Conservation (phyloP, 2,797 vertebrate species). For the Halcyon smyrnensis region DNA sequence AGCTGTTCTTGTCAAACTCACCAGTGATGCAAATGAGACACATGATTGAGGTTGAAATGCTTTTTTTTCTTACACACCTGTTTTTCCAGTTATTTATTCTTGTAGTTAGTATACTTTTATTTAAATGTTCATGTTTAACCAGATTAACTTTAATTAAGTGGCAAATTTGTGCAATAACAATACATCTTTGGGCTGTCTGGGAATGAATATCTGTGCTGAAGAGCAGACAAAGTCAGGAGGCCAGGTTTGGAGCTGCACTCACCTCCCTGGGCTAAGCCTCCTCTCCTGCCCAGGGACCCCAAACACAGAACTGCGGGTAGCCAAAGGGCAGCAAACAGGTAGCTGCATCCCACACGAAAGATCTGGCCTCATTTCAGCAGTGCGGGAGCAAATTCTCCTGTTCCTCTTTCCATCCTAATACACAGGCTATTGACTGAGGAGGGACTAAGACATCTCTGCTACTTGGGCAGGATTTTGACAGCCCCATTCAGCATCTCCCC, state of each 20-base stretch:
- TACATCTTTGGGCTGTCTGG: neutral
- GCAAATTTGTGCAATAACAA: neutral
- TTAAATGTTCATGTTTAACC: neutral
- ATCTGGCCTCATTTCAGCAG: neutral
- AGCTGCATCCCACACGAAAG: accelerated
- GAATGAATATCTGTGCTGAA: neutral
- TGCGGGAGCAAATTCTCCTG: neutral
- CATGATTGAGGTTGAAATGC: neutral
- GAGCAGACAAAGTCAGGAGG: neutral
- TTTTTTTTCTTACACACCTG: neutral
- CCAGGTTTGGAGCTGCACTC: neutral
- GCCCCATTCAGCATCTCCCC: neutral
- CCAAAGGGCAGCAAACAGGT: no score
- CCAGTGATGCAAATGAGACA: neutral
- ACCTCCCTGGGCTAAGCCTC: neutral
- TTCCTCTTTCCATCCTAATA: accelerated
- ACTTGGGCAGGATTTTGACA: neutral
- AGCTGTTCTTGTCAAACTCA: neutral
- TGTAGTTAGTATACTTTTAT: neutral
- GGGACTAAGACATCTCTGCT: accelerated
- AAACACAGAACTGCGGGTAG: no score
- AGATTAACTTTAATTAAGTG: neutral
- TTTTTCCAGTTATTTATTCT: neutral
- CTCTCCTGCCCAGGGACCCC: no score
- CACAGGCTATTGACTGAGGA: accelerated